phyloP scores from a whole-genome alignment of 2,888 invertebrate genomes.

The Spialia ferax region DNA sequence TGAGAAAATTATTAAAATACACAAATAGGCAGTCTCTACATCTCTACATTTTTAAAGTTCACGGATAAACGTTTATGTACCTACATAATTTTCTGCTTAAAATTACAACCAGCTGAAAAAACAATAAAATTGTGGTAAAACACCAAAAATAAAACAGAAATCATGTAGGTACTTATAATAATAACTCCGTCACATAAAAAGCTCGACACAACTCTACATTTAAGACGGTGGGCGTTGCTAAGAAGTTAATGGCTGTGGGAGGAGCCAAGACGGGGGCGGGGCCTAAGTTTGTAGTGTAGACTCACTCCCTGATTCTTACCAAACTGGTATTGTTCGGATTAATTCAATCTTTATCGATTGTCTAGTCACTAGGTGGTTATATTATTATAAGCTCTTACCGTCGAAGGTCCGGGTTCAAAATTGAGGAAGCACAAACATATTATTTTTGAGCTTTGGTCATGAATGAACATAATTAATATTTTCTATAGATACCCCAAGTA shows the following conservation, averaged over 20 bases:
- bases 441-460: no score
- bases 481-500: no score
- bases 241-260: conserved; percentile 44
- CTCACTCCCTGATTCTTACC: conserved; percentile 1
- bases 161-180: not conserved
- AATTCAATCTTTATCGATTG: not conserved
- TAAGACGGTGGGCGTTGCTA: conserved; percentile 33
- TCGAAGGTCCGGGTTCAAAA: no score
- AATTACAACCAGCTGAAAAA: no score
- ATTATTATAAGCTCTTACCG: not conserved
- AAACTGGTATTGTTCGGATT: not conserved
- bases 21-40: not conserved
- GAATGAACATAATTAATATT: no score
- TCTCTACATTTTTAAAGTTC: conserved; percentile 10
- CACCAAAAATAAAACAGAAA: conserved; percentile 1
- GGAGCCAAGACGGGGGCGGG: conserved; percentile 71
- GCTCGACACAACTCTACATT: not conserved
- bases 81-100: no score
- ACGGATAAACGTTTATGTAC: no score
- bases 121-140: not conserved
- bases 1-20: no score
- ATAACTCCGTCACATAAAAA: no score
- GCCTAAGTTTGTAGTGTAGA: conserved; percentile 59
- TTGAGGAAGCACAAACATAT: no score
- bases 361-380: not conserved